These are phyloP conservation scores for Sebastes ruberrimus DNA, from an alignment of 2,797 vertebrate species.

Conservation along the genomic window DNA sequence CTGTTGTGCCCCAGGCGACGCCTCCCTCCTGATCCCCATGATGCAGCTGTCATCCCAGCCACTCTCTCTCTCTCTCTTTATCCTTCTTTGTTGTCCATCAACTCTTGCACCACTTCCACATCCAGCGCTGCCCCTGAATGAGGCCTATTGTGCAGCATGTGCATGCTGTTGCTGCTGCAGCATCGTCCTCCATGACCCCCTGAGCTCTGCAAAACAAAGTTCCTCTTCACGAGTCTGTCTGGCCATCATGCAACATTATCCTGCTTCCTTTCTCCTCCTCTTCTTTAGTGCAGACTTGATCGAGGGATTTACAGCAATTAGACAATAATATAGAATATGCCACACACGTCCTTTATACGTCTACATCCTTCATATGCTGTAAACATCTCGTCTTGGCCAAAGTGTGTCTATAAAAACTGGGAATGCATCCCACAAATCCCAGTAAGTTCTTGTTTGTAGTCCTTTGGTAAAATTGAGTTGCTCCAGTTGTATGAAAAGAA, in stretches of 20 bases:
- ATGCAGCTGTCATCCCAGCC: slow-evolving; percentile 69
- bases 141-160: slow-evolving; percentile 53
- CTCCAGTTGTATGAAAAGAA: slow-evolving; percentile 16
- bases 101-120: slow-evolving; percentile 36
- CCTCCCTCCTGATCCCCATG: slow-evolving; percentile 56
- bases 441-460: slow-evolving; percentile 38
- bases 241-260: not conserved
- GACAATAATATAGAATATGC: not conserved
- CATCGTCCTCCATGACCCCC: slow-evolving; percentile 21
- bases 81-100: slow-evolving; percentile 42
- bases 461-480: slow-evolving; percentile 23
- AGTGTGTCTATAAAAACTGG: not conserved
- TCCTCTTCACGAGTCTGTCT: slow-evolving; percentile 17
- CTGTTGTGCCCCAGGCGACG: slow-evolving; percentile 67
- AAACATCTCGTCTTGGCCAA: not conserved
- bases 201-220: slow-evolving; percentile 10
- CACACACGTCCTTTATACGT: not conserved
- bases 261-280: not conserved
- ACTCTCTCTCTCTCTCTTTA: slow-evolving; percentile 17
- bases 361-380: not conserved
- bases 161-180: slow-evolving; percentile 13
- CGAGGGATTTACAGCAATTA: not conserved
- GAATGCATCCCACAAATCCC: not conserved
- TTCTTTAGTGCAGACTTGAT: not conserved
- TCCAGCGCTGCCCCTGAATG: slow-evolving; percentile 56